Conservation (phyloP, 2,113 vertebrate genomes). For the Stictonetta naevosa region DNA sequence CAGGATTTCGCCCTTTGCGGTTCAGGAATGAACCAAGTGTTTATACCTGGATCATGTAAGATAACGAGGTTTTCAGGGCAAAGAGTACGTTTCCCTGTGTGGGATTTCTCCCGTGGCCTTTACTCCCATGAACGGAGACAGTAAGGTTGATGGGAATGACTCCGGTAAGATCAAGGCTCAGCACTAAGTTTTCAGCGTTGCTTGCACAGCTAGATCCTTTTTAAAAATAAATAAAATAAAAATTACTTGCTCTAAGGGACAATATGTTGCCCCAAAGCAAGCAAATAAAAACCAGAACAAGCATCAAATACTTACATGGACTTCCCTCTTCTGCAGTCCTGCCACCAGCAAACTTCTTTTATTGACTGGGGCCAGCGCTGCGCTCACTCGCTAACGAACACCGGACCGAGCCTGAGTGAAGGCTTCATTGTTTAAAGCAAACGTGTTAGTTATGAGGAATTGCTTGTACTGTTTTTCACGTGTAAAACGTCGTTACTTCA, state of each 20-base stretch:
- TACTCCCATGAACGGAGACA: background rate
- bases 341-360: background rate
- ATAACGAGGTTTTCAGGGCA: constrained; percentile 10
- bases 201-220: background rate
- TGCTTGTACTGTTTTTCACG: background rate
- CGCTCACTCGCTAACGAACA: background rate
- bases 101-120: constrained; percentile 16
- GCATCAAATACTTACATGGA: background rate
- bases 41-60: background rate
- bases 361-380: background rate
- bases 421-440: background rate
- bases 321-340: background rate
- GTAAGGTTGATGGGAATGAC: background rate
- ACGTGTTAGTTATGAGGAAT: accelerated
- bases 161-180: background rate
- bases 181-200: background rate
- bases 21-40: background rate
- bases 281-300: background rate
- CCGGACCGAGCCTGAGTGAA: background rate
- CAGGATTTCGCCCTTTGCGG: background rate
- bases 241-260: background rate
- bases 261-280: background rate
- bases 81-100: constrained; percentile 2
- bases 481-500: background rate
- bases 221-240: background rate